Percentiles rank a stretch among this genome's conserved stretches.
These are phyloP conservation scores for Chrysodeixis includens DNA, from an alignment of 2,888 invertebrate species.

Conservation along the genomic window DNA sequence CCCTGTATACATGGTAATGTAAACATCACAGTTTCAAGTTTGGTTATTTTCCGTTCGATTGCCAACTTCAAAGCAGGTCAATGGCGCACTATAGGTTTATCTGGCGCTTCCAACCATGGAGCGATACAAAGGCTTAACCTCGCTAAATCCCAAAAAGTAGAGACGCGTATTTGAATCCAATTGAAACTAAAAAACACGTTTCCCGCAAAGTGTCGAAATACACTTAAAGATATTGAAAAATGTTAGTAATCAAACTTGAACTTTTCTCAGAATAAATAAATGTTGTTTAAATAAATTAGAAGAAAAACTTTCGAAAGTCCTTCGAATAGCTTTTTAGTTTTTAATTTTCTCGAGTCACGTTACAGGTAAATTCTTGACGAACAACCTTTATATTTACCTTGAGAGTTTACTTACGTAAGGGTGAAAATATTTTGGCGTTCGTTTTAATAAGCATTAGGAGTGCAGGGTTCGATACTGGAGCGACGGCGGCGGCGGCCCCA, in stretches of 20 bases:
- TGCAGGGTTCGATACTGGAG: slow-evolving; percentile 45
- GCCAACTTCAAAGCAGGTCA: slow-evolving; percentile 20
- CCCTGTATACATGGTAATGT: not conserved
- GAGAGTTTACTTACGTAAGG: slow-evolving; percentile 22
- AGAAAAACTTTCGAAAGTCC: slow-evolving; percentile 42
- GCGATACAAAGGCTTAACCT: slow-evolving; percentile 41
- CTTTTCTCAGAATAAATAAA: slow-evolving; percentile 35
- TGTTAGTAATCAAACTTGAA: slow-evolving; percentile 24
- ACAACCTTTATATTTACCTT: slow-evolving; percentile 47
- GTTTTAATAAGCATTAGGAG: slow-evolving; percentile 49
- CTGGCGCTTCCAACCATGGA: slow-evolving; percentile 29
- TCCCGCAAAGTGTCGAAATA: slow-evolving; percentile 16
- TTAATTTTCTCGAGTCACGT: slow-evolving; percentile 61
- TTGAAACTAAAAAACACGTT: slow-evolving; percentile 34
- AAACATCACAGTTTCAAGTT: not conserved
- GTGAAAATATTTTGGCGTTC: slow-evolving; percentile 37
- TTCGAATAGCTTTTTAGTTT: slow-evolving; percentile 42
- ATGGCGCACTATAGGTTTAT: slow-evolving; percentile 31
- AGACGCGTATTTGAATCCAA: slow-evolving; percentile 32
- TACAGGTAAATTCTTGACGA: slow-evolving; percentile 53
- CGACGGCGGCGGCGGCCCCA: slow-evolving; percentile 58
- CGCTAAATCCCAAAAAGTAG: slow-evolving; percentile 36
- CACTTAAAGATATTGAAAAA: slow-evolving; percentile 9
- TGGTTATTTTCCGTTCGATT: slow-evolving; percentile 16
- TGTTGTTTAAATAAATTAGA: slow-evolving; percentile 43